phyloP scores from a whole-genome alignment of 2,888 invertebrate genomes.

The Andrena haemorrhoa region DNA sequence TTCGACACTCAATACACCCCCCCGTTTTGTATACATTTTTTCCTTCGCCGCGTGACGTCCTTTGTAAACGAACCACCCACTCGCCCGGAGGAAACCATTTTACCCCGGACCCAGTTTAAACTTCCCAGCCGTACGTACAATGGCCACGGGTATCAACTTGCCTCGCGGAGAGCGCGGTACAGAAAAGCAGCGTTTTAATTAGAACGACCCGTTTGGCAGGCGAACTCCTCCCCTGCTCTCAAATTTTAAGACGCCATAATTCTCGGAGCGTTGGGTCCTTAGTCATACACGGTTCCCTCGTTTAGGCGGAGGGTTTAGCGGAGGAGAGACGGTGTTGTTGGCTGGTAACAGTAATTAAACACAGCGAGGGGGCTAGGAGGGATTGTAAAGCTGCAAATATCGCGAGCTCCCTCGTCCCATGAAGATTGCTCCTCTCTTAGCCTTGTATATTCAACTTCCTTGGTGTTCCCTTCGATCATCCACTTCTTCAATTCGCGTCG shows the following conservation, averaged over 20 bases:
- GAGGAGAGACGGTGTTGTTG: conserved; percentile 24
- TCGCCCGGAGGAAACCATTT: not conserved
- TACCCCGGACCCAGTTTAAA: conserved; percentile 3
- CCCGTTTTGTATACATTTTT: conserved; percentile 10
- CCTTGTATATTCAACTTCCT: not conserved
- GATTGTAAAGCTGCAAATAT: conserved; percentile 38
- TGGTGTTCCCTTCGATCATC: not conserved
- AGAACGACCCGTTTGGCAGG: conserved; percentile 22
- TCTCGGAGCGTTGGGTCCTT: conserved; percentile 28
- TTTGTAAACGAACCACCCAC: conserved; percentile 19
- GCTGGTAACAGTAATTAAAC: conserved; percentile 55
- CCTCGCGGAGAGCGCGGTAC: not conserved
- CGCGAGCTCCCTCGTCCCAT: conserved; percentile 1
- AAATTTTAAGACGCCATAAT: conserved; percentile 43
- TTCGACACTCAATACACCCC: conserved; percentile 37
- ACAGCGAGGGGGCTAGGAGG: conserved; percentile 22
- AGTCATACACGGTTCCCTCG: conserved; percentile 25
- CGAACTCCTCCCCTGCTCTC: not conserved
- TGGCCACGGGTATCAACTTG: conserved; percentile 2
- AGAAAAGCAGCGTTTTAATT: conserved; percentile 14
- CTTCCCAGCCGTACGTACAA: not conserved
- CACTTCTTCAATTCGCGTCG: conserved; percentile 10
- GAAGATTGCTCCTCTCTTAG: not conserved
- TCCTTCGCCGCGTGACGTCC: not conserved
- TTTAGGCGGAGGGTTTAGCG: conserved; percentile 28